These are phyloP conservation scores for Thryonomys swinderianus DNA, from an alignment of 2,113 vertebrate species.

Conservation along the genomic window DNA sequence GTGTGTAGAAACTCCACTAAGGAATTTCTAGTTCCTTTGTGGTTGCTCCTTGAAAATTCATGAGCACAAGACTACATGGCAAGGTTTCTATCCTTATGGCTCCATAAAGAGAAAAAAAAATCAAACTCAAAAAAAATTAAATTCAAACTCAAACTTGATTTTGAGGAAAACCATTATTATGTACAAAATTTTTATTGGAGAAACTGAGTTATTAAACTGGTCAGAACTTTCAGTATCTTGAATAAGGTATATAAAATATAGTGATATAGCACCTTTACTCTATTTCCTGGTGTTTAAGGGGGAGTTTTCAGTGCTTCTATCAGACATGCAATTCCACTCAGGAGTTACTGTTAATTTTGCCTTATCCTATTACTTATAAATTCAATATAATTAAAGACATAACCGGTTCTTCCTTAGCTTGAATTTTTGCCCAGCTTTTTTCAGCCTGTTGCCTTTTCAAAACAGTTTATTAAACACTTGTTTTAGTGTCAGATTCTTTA, in stretches of 20 bases:
- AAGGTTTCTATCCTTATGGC: not conserved
- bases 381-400: conserved; percentile 88
- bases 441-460: conserved; percentile 83
- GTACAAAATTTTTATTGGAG: conserved; percentile 71
- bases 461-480: conserved; percentile 88
- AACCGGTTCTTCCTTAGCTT: conserved; percentile 86
- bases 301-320: conserved; percentile 76
- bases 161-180: conserved; percentile 67
- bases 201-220: conserved; percentile 72
- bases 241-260: conserved; percentile 82
- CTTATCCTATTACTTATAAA: conserved; percentile 86
- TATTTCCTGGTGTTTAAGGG: conserved; percentile 77
- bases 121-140: conserved; percentile 26
- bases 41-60: conserved; percentile 14
- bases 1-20: conserved; percentile 17
- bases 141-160: conserved; percentile 54
- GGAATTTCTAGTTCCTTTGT: not conserved
- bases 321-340: conserved; percentile 84
- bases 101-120: not conserved
- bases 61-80: not conserved
- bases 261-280: conserved; percentile 78
- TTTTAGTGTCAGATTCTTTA: conserved; percentile 83
- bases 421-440: conserved; percentile 82
- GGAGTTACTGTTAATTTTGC: conserved; percentile 84
- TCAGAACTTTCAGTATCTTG: conserved; percentile 72